phyloP scores from a whole-genome alignment of 2,113 vertebrate species.

The Otolemur garnettii region DNA sequence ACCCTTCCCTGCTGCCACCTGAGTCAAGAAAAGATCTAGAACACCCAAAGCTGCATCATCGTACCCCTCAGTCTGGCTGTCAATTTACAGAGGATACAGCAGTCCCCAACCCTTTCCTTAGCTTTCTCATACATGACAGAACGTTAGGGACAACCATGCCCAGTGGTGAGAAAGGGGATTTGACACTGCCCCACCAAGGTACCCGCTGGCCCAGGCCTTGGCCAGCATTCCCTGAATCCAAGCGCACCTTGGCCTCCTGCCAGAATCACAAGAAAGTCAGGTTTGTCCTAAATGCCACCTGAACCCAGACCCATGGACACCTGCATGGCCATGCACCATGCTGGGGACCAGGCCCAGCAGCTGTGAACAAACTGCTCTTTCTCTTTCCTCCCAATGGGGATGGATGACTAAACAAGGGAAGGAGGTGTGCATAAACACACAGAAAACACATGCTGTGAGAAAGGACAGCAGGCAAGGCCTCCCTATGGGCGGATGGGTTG shows the following conservation, averaged over 20 bases:
- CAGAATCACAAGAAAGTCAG: neutral
- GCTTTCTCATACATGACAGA: neutral
- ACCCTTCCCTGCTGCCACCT: neutral
- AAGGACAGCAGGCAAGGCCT: fast-evolving
- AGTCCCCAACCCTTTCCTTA: neutral
- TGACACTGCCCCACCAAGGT: neutral
- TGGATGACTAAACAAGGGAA: fast-evolving
- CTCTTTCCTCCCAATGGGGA: neutral
- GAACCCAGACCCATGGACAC: neutral
- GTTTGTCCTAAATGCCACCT: neutral
- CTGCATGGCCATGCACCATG: fast-evolving
- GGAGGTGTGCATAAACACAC: fast-evolving
- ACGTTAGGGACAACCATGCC: neutral
- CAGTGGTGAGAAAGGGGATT: neutral
- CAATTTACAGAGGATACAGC: neutral
- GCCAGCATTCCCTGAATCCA: neutral
- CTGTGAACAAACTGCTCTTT: neutral
- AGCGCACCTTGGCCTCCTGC: neutral
- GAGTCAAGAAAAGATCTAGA: neutral
- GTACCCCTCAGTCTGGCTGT: neutral
- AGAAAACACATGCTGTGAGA: fast-evolving
- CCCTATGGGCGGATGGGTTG: too few relatives aligned
- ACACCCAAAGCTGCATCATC: fast-evolving
- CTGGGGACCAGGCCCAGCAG: neutral
- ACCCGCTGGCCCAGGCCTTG: neutral